Evolutionary conservation across 2,797 vertebrate genomes (phyloP), one percentile per base, ranked within the genome.

Genomic region (Manis pentadactyla): DNA sequence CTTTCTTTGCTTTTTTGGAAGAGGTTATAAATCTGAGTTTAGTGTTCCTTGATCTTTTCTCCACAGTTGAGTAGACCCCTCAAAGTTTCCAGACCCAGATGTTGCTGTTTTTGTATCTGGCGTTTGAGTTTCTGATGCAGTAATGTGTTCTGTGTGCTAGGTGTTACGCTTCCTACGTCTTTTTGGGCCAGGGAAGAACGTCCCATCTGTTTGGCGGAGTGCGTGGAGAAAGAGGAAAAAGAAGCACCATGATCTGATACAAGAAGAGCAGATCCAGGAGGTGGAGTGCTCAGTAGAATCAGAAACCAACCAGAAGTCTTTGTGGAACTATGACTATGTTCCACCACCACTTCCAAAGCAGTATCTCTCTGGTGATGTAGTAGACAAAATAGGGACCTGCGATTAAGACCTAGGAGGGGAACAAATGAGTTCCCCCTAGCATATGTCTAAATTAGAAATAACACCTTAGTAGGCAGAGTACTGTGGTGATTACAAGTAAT

Each of bases 351-450:
- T 99, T 46, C 99, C 99, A 66, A 99, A 99, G 98, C 99, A 99
- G 97, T 99, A 99, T n/a, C n/a, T 98, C 99, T 99, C 92, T 99
- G 99, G 99, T 96, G 99, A 99, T 97, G 99, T 99, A 99, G 99
- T 99, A 98, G 98, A 98, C 37, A 37, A 37, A 37, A 37, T 37
- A 37, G 37, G 37, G 83, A 95, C 94, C 61, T 97, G 96, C 61
- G 85, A 59, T 92, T 92, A 95, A 93, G 63, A 59, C 55, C 4
- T 81, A 55, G 0, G 14, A 27, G 49, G 93, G 86, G 75, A 85
- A 31, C 51, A 85, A 68, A 61, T 31, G 61, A 69, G 19, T 82
- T 92, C 66, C 66, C 25, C 37, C 53, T 89, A 73, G 39, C 23
- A 75, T 87, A 31, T 37, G 37, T 37, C 37, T 57, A 66, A 86